Evolutionary conservation across 2,113 vertebrate species (phyloP), one percentile per base, ranked within the genome.

Genomic region (Engraulis encrasicolus): DNA sequence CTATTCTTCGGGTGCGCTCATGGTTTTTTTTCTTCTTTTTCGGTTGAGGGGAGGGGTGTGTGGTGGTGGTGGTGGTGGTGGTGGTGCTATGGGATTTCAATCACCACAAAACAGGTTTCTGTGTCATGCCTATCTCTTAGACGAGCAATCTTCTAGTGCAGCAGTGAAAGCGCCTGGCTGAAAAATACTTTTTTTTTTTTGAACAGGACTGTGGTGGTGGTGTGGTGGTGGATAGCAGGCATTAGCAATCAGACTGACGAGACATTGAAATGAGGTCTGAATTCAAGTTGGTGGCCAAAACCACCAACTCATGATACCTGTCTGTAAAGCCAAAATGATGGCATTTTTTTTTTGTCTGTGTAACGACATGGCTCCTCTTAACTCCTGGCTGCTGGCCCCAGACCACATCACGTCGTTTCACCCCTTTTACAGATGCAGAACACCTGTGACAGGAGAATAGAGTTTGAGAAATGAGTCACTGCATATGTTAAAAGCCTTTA

Each of bases 21-120:
- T 11, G 34, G 27, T 14, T 15, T 74, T 74, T 74, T 6, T n/a
- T n/a, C n/a, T n/a, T n/a, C n/a, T n/a, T n/a, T n/a, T n/a, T n/a
- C n/a, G n/a, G n/a, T n/a, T n/a, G n/a, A n/a, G n/a, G n/a, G n/a
- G n/a, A n/a, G n/a, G n/a, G n/a, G n/a, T n/a, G n/a, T n/a, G n/a
- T n/a, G n/a, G n/a, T n/a, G n/a, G n/a, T n/a, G n/a, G n/a, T n/a
- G n/a, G n/a, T 2, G 12, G 54, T 0, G 58, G 20, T n/a, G 58
- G n/a, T 2, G 27, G 15, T 23, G n/a, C n/a, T n/a, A n/a, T n/a
- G 15, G 27, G 66, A 34, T 18, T 74, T 74, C 66, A 74, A 74
- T 74, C 66, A 74, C 14, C 66, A 74, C 66, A 74, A 74, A 74
- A 74, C 34, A 74, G 66, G 66, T 74, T 74, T 74, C 66, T 74